phyloP scores from a whole-genome alignment of 2,888 invertebrate species.

The Drosophila infuscata region DNA sequence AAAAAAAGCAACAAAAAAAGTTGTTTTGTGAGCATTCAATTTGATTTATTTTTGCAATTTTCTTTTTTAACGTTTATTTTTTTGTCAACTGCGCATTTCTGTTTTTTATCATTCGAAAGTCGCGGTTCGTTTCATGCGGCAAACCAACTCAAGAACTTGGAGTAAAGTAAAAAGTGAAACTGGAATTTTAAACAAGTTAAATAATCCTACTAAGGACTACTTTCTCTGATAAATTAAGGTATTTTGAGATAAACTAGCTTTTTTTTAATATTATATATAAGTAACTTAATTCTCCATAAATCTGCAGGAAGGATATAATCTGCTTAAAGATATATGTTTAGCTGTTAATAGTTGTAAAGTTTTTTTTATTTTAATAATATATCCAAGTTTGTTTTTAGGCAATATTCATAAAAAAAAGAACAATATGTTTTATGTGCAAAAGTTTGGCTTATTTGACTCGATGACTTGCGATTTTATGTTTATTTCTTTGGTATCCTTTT shows the following conservation, averaged over 20 bases:
- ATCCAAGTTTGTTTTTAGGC: not conserved
- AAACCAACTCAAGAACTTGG: not conserved
- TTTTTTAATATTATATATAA: not conserved
- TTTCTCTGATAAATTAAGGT: not conserved
- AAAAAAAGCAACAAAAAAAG: not conserved
- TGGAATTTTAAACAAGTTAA: not conserved
- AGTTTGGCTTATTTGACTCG: not conserved
- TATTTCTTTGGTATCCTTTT: not conserved
- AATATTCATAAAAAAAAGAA: not conserved
- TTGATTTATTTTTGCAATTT: slow-evolving; percentile 1
- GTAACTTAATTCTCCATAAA: not conserved
- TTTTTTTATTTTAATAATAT: not conserved
- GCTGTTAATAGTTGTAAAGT: not conserved
- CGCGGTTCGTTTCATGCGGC: not conserved
- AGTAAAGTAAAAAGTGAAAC: not conserved
- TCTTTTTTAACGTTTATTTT: not conserved
- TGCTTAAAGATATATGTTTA: not conserved
- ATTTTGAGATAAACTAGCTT: not conserved
- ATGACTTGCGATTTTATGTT: not conserved
- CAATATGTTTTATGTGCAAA: not conserved
- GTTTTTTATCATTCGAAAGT: not conserved
- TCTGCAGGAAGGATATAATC: not conserved
- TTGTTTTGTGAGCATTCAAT: slow-evolving; percentile 2
- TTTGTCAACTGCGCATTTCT: not conserved
- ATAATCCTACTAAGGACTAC: not conserved